Evolutionary conservation across 1,140 invertebrate genomes (phyloP).

Genomic region (Sinonovacula constricta): DNA sequence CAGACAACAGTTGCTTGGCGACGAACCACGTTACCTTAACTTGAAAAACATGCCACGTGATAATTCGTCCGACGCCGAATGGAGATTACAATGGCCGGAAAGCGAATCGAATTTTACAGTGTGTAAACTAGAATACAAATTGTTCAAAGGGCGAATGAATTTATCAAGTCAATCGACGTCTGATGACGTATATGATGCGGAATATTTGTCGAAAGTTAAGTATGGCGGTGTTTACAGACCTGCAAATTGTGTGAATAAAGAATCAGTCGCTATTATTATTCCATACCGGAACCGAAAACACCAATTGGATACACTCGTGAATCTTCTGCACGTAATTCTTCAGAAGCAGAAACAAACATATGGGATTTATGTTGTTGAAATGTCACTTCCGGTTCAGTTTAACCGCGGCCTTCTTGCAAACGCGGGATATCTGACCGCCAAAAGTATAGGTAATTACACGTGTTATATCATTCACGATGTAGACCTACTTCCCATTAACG

Average conservation of each 20-base stretch:
- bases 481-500: slow-evolving; percentile 83
- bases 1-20: not conserved
- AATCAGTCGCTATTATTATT: slow-evolving; percentile 18
- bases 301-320: slow-evolving; percentile 13
- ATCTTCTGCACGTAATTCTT: slow-evolving; percentile 7
- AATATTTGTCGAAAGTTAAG: not conserved
- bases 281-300: slow-evolving; percentile 20
- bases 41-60: not conserved
- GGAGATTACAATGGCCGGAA: not conserved
- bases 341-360: slow-evolving; percentile 14
- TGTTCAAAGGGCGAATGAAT: slow-evolving; percentile 4
- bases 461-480: slow-evolving; percentile 97
- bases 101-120: not conserved
- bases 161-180: not conserved
- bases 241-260: not conserved
- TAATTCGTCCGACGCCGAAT: not conserved
- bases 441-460: slow-evolving; percentile 82
- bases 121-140: not conserved
- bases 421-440: slow-evolving; percentile 91
- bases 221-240: slow-evolving; percentile 16
- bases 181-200: slow-evolving; percentile 13
- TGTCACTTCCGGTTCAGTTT: slow-evolving; percentile 80
- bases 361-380: slow-evolving; percentile 35
- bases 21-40: not conserved
- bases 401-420: slow-evolving; percentile 97